phyloP scores from a whole-genome alignment of 2,888 invertebrate species.

The Caenorhabditis becei region DNA sequence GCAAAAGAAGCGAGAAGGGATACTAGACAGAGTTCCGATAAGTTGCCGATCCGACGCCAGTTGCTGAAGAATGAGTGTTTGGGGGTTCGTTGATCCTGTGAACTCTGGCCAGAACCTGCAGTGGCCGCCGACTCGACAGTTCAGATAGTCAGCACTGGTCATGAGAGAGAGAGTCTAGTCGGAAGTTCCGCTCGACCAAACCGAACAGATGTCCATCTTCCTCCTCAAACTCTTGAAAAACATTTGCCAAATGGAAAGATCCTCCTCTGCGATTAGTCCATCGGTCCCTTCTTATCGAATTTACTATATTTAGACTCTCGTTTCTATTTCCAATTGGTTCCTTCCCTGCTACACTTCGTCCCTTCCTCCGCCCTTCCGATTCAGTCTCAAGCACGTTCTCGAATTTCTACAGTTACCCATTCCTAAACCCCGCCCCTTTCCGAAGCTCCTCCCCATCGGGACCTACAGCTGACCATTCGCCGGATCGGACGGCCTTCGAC shows the following conservation, averaged over 20 bases:
- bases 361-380: neutral
- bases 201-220: neutral
- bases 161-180: neutral
- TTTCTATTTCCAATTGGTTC: neutral
- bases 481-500: slow-evolving; percentile 2
- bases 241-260: neutral
- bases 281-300: neutral
- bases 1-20: neutral
- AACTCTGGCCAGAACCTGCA: neutral
- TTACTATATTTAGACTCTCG: slow-evolving; percentile 10
- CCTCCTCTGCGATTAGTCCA: neutral
- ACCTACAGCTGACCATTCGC: slow-evolving; percentile 20
- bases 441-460: too few species aligned
- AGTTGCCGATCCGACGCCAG: neutral
- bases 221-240: too few species aligned
- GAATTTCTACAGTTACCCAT: neutral
- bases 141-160: neutral
- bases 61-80: neutral
- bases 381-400: neutral
- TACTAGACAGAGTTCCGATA: neutral
- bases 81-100: neutral
- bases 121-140: neutral
- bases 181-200: neutral
- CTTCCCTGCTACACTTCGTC: slow-evolving; percentile 6
- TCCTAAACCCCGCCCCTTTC: slow-evolving; percentile 18